Evolutionary conservation across 2,113 vertebrate species (phyloP).

Genomic region (Kryptolebias marmoratus): DNA sequence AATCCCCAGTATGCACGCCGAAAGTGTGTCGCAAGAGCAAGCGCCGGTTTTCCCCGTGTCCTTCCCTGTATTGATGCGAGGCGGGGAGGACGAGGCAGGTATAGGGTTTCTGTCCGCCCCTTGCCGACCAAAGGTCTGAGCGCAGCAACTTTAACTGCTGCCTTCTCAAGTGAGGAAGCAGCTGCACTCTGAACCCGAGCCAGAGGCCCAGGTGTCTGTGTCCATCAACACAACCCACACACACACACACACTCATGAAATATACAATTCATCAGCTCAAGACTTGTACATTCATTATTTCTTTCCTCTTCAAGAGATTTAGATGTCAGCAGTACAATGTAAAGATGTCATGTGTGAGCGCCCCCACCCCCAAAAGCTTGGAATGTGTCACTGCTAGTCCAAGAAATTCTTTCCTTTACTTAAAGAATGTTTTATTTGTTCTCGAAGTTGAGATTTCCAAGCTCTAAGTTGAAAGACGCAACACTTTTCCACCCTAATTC

Average conservation of each 20-base stretch:
- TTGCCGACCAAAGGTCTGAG: constrained; percentile 73
- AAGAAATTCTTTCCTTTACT: too few relatives aligned
- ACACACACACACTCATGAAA: neutral
- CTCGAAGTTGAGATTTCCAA: too few relatives aligned
- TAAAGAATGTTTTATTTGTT: too few relatives aligned
- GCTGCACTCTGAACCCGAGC: constrained; percentile 81
- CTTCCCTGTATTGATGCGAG: constrained; percentile 64
- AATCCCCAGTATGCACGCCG: neutral
- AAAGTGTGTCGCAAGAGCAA: constrained; percentile 25
- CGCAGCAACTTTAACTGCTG: constrained; percentile 78
- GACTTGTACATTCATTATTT: neutral
- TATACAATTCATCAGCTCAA: neutral
- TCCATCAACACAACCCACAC: constrained; percentile 66
- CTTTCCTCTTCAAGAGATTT: neutral
- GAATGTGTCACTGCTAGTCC: too few relatives aligned
- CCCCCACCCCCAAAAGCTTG: too few relatives aligned
- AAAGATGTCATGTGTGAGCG: neutral
- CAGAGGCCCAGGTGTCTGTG: constrained; percentile 75
- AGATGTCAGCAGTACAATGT: neutral
- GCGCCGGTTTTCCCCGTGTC: constrained; percentile 65
- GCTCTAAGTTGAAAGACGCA: too few relatives aligned
- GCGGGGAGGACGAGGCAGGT: constrained; percentile 44
- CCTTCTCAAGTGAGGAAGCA: constrained; percentile 76
- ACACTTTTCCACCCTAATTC: too few relatives aligned
- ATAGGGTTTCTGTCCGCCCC: constrained; percentile 69